Base-by-base conservation (phyloP, 1,140 invertebrate species). In the Drosophila paulistorum region DNA sequence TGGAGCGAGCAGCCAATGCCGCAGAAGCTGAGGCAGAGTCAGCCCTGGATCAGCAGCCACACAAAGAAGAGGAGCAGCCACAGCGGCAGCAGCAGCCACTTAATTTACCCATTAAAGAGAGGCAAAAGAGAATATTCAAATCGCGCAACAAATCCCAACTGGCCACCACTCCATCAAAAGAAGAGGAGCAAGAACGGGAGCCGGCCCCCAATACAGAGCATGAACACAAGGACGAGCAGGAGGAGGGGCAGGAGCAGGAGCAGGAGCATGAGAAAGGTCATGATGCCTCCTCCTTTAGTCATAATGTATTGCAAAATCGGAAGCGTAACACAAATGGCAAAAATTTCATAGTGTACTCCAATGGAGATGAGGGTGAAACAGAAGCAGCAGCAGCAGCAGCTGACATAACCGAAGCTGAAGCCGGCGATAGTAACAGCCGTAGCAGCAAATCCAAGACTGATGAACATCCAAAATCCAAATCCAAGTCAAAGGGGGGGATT, bases 81-180 rank as follows among this genome's bases (percentile, higher is more conserved):
- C 14, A 3, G 64, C 66, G 3, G 57, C 23, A 23, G 7, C 54
- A 1, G 26, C 73, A 66, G 33, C 62, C 79, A 7, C 17, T 63
- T 1, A 77, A 45, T 33, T 57, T 92, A 41, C 91, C 87, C 7
- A 91, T 81, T 6, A 91, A 92, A 61, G 91, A 92, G 45, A 76
- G 86, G 0, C 80, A 90, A 14, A 91, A 92, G 58, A 79, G 91
- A 54, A 89, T 91, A 13, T 91, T 92, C 55, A 93, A 92, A 74
- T 92, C 74, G 2, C 77, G 81, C 35, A 91, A 79, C 45, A 86
- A 63, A 39, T 85, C 81, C 0, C 66, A 59, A 13, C 54, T 60
- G 68, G 58, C 30, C 26, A 60, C 39, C n/a, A 51, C n/a, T 11
- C 51, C n/a, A 13, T 10, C 14, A 11, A 45, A 23, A 4, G 45